Evolutionary conservation across 2,113 vertebrate genomes (phyloP), one percentile per base, ranked within the genome.

Genomic region (Calidris pugnax): DNA sequence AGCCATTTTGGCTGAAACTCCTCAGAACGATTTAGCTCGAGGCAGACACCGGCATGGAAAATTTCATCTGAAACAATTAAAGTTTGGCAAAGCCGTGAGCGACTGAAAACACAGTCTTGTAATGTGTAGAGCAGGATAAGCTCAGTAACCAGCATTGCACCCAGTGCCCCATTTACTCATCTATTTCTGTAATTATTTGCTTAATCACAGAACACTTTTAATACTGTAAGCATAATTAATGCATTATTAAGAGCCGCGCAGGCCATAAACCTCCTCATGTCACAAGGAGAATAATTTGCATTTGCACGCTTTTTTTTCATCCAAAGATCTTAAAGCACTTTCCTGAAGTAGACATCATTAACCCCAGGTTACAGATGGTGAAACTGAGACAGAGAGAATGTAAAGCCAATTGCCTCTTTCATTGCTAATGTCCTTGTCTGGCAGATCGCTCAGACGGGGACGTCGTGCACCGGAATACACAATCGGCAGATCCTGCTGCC

Each of bases 161-260:
- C 94, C 91, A 14, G 56, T 35, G 89, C 77, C 93, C 95, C 96
- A 64, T 94, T 94, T 85, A 93, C 66, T 87, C 87, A 76, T 96
- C 87, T 92, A 72, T 35, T 94, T 91, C 91, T 89, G 89, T 87
- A 96, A 95, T 97, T 96, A 95, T 96, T 95, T 94, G 95, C 94
- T 95, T 96, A 95, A 97, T 96, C 96, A 94, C 93, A 68, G 91
- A 85, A 81, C 94, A 94, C 84, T 94, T 92, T 87, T 75, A 93
- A 97, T 95, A 83, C 93, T n/a, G 69, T 85, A 94, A 87, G 89
- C 73, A 62, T 95, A 96, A 96, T 96, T 96, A 97, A 96, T 92
- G 93, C 45, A 57, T 85, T 75, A 75, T 95, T 95, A 96, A 81
- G 94, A 95, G 87, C 84, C 8, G 0, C 60, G 77, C 93, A 89